These are phyloP conservation scores for Catamblyrhynchus diadema DNA, from an alignment of 2,797 vertebrate genomes.

Conservation along the genomic window DNA sequence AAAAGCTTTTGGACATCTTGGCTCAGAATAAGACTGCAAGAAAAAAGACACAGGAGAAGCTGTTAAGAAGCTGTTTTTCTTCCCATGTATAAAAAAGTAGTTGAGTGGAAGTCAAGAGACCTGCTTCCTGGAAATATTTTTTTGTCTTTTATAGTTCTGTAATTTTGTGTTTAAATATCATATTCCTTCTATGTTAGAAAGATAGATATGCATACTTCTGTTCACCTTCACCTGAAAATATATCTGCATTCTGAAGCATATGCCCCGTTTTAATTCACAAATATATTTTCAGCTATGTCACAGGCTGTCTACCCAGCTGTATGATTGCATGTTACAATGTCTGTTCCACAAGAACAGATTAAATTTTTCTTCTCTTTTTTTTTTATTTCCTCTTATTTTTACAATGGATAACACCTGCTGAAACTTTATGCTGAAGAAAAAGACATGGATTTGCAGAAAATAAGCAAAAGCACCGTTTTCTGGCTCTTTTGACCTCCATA, in stretches of 20 bases:
- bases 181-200: background rate
- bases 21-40: background rate
- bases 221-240: background rate
- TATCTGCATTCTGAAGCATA: background rate
- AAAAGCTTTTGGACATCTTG: background rate
- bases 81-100: rapidly evolving
- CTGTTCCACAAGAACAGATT: background rate
- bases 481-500: conserved; percentile 9
- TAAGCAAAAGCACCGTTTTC: background rate
- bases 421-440: background rate
- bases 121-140: background rate
- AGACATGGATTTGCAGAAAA: background rate
- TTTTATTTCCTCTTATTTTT: background rate
- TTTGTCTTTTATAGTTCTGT: background rate
- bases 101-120: background rate
- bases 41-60: background rate
- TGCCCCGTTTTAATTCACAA: background rate
- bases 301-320: background rate
- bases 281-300: background rate
- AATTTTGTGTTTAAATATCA: background rate
- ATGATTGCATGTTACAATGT: background rate
- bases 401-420: background rate
- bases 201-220: background rate
- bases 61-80: background rate
- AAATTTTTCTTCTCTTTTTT: background rate